Percentiles rank a stretch among this genome's conserved stretches.
These are phyloP conservation scores for Sycobia sp. DNA, from an alignment of 1,140 invertebrate genomes.

Conservation along the genomic window DNA sequence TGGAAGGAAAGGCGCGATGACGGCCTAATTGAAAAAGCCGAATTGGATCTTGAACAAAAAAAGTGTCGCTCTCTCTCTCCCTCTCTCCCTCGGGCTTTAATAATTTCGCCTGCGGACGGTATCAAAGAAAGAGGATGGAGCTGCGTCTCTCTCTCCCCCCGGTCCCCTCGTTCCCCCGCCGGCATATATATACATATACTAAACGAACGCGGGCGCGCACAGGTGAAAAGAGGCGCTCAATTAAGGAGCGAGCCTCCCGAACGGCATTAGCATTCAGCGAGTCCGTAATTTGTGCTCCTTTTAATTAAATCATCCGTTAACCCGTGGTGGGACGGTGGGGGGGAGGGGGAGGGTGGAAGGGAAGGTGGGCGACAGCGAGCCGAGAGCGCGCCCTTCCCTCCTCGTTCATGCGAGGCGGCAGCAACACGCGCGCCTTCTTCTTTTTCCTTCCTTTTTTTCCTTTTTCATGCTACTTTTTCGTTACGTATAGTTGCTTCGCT, in stretches of 20 bases:
- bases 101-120: slow-evolving; percentile 21
- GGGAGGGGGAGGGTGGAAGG: too few relatives aligned
- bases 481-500: slow-evolving; percentile 19
- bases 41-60: not conserved
- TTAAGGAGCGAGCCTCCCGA: slow-evolving; percentile 54
- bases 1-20: too few relatives aligned
- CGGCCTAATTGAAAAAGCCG: slow-evolving; percentile 23
- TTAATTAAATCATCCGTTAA: slow-evolving; percentile 65
- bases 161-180: too few relatives aligned
- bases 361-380: too few relatives aligned
- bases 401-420: too few relatives aligned
- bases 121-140: too few relatives aligned
- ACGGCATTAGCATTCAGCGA: slow-evolving; percentile 60
- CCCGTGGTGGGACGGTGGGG: too few relatives aligned
- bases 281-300: slow-evolving; percentile 63
- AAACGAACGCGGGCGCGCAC: slow-evolving; percentile 40
- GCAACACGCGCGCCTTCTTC: too few relatives aligned
- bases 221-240: slow-evolving; percentile 48
- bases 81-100: slow-evolving; percentile 18
- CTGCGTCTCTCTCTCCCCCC: too few relatives aligned
- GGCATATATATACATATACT: too few relatives aligned
- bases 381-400: slow-evolving; percentile 34
- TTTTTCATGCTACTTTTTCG: slow-evolving; percentile 38
- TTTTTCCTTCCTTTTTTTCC: slow-evolving; percentile 41
- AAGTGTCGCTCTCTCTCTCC: too few relatives aligned